Base-by-base conservation (phyloP, 92 coral and sea anemone genomes). In the Heliopora coerulea region DNA sequence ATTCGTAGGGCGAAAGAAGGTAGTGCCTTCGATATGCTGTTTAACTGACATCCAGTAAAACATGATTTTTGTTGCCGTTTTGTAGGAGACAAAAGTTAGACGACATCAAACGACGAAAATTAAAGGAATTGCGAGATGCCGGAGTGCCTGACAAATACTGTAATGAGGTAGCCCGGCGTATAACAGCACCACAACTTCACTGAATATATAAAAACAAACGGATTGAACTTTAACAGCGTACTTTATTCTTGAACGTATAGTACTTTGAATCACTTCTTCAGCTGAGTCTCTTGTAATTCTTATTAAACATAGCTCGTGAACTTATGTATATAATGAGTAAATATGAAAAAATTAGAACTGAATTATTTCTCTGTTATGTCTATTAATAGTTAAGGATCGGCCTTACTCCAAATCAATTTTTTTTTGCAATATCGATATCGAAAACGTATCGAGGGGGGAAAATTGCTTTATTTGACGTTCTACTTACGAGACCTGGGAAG, bases 141-240 rank as follows among this genome's bases (percentile, higher is more conserved):
- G 98, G 98, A 58, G 98, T 93, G 1, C 98, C 98, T 0, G 98
- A 93, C 84, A 93, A 93, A 65, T 93, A 93, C 68, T 93, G 98
- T 58, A 93, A 93, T 76, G 98, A 93, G 85, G 98, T 93, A 19
- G 96, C 98, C 28, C 92, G 98, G 5, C 89, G 98, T 40, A 93
- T 93, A 66, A 96, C 91, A 79, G 96, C 96, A 0, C 96, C 98
- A 1, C 98, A 96, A 0, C 98, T 91, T 10, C 42, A 70, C 77
- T 70, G 63, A 70, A 52, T 28, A 70, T 46, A 7, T 6, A 46
- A 2, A 46, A 46, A 46, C n/a, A 6, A 37, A 8, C n/a, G 7
- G n/a, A 8, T 2, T 46, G n/a, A 46, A 6, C 52, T 46, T 15
- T 46, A 15, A 46, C n/a, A 46, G 10, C 11, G 42, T 37, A 37